Evolutionary conservation across 2,888 invertebrate species (phyloP).

Genomic region (Mystacides longicornis): DNA sequence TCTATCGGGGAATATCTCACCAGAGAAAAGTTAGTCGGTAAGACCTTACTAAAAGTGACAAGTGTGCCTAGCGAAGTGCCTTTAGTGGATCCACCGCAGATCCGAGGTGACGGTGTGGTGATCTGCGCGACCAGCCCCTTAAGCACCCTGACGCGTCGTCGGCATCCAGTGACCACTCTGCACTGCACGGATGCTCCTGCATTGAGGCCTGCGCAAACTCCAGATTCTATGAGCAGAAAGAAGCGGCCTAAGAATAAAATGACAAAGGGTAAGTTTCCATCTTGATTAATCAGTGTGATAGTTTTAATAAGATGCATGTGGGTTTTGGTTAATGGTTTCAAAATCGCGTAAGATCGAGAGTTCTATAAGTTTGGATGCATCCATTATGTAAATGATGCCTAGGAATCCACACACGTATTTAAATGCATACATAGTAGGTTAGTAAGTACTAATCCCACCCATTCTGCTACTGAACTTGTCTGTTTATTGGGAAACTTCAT

Average conservation of each 20-base stretch:
- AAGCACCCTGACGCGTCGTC: slow-evolving; percentile 4
- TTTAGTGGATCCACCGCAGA: slow-evolving; percentile 45
- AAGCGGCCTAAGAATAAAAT: slow-evolving; percentile 23
- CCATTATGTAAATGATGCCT: too few species aligned
- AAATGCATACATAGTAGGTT: too few species aligned
- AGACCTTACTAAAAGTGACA: slow-evolving; percentile 32
- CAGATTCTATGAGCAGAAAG: slow-evolving; percentile 20
- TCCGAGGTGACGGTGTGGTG: slow-evolving; percentile 32
- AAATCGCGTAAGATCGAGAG: too few species aligned
- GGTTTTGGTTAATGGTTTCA: too few species aligned
- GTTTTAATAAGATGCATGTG: too few species aligned
- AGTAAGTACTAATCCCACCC: too few species aligned
- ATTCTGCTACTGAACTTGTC: too few species aligned
- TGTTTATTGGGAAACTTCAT: too few species aligned
- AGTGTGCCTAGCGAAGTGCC: slow-evolving; percentile 49
- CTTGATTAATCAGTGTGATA: too few species aligned
- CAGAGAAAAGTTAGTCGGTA: slow-evolving; percentile 33
- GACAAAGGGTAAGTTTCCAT: slow-evolving; percentile 19
- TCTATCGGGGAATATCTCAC: slow-evolving; percentile 60
- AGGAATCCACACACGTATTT: too few species aligned
- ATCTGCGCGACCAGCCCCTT: slow-evolving; percentile 6
- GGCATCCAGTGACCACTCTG: slow-evolving; percentile 21
- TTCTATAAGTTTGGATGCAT: too few species aligned
- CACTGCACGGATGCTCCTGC: slow-evolving; percentile 24
- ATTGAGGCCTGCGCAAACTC: slow-evolving; percentile 9